Base-by-base conservation (phyloP, 2,888 invertebrate species). In the Epinotia demarniana region DNA sequence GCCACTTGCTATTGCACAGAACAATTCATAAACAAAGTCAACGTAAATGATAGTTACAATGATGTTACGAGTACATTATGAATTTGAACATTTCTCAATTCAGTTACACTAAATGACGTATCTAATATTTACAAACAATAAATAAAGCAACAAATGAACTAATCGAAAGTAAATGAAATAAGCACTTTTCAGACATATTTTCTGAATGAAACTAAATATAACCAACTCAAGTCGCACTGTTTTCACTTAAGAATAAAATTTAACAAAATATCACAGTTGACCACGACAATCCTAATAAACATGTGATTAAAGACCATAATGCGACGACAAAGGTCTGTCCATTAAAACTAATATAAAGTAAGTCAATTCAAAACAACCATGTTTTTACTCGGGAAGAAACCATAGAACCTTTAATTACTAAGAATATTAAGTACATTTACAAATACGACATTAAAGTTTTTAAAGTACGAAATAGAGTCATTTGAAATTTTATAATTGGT, bases 191-290 rank as follows among this genome's bases (percentile, higher is more conserved):
- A 89, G 85, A 83, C 83, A 86, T 85, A 86, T 83, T 53, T 77
- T 79, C 77, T 84, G 78, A 81, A 79, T 84, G 81, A 84, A 87
- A 85, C 80, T 82, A 86, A 86, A 85, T 84, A 86, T 82, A 75
- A 82, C 81, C 84, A 89, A 89, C 83, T 83, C 82, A 87, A 86
- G 88, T 86, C 85, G 86, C 84, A 84, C 81, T 88, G 87, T 86
- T 87, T 68, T 84, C 86, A 87, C 90, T 89, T 92, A 92, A 87
- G 88, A 91, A 92, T 90, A 89, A 92, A 92, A 90, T 92, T 93
- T 92, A 94, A 94, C 92, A 92, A 92, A 94, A 93, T 94, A 94
- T 94, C 94, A 94, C 94, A 94, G 94, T 89, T 92, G 90, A 92
- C 93, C 92, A 93, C 93, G 93, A 93, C 89, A 90, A 87, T 90